Evolutionary conservation across 2,797 vertebrate genomes (phyloP).

Genomic region (Microhierax caerulescens): DNA sequence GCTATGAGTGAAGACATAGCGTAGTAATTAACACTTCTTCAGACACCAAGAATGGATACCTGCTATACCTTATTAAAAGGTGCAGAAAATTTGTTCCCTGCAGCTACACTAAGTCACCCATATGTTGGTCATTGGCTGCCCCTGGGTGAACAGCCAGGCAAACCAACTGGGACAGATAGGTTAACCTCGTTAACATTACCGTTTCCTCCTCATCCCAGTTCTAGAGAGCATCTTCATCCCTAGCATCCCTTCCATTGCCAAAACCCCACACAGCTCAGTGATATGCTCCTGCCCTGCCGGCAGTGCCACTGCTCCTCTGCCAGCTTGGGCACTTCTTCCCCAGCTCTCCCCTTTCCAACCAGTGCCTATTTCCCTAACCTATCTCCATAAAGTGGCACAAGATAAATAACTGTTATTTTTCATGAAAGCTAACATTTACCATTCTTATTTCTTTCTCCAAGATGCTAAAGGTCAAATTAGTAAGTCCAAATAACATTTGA

Average conservation of each 20-base stretch:
- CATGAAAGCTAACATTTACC: not conserved
- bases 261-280: not conserved
- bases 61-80: not conserved
- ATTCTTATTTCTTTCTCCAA: not conserved
- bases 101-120: not conserved
- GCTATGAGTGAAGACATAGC: not conserved
- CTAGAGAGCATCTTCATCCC: not conserved
- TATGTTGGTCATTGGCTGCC: rapidly evolving
- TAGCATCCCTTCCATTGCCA: not conserved
- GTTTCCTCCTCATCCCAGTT: not conserved
- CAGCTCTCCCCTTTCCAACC: not conserved
- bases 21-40: not conserved
- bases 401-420: not conserved
- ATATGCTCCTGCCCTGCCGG: not conserved
- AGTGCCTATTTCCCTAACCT: not conserved
- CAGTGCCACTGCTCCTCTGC: not conserved
- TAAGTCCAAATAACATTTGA: not conserved
- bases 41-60: not conserved
- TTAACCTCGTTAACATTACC: rapidly evolving
- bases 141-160: not conserved
- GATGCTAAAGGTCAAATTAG: not conserved
- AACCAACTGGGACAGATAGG: rapidly evolving
- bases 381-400: not conserved
- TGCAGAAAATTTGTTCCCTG: not conserved
- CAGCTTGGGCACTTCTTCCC: not conserved